Evolutionary conservation across 2,888 invertebrate genomes (phyloP).

Genomic region (Heteropelma amictum): DNA sequence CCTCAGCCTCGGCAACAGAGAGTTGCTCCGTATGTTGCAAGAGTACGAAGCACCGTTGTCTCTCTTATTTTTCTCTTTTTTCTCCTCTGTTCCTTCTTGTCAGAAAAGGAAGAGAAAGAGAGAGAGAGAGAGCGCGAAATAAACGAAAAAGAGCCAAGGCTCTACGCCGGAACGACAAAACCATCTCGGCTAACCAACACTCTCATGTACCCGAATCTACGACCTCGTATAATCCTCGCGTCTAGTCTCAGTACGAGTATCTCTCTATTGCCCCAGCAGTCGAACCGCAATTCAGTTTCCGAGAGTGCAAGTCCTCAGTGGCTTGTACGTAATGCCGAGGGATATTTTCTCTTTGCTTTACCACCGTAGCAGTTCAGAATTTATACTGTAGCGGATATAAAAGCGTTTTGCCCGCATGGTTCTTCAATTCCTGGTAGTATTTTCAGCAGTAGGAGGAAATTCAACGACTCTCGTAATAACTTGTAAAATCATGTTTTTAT

Average conservation of each 20-base stretch:
- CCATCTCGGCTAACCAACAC: slow-evolving; percentile 31
- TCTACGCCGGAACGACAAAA: slow-evolving; percentile 18
- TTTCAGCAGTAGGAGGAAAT: neutral
- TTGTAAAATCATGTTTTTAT: slow-evolving; percentile 2
- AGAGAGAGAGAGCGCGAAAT: neutral
- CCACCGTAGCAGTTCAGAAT: neutral
- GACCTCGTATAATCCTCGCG: slow-evolving; percentile 3
- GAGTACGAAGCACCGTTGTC: slow-evolving; percentile 47
- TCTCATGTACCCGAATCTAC: slow-evolving; percentile 36
- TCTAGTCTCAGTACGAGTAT: slow-evolving; percentile 1
- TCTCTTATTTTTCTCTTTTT: slow-evolving; percentile 11
- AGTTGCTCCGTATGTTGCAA: slow-evolving; percentile 21
- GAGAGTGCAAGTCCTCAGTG: slow-evolving; percentile 2
- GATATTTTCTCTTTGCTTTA: neutral
- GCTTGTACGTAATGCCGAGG: neutral
- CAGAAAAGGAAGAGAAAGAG: neutral
- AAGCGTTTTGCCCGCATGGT: neutral
- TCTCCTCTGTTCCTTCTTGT: neutral
- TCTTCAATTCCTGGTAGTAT: neutral
- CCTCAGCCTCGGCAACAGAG: slow-evolving; percentile 29
- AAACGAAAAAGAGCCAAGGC: neutral
- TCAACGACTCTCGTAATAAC: neutral
- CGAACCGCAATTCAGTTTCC: slow-evolving; percentile 15
- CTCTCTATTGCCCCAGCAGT: slow-evolving; percentile 24
- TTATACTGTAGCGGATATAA: neutral